A percentile compares a stretch with the other conserved stretches of the same genome.
These are phyloP conservation scores for Hoplodrina ambigua DNA, from an alignment of 2,888 invertebrate species.

Conservation along the genomic window DNA sequence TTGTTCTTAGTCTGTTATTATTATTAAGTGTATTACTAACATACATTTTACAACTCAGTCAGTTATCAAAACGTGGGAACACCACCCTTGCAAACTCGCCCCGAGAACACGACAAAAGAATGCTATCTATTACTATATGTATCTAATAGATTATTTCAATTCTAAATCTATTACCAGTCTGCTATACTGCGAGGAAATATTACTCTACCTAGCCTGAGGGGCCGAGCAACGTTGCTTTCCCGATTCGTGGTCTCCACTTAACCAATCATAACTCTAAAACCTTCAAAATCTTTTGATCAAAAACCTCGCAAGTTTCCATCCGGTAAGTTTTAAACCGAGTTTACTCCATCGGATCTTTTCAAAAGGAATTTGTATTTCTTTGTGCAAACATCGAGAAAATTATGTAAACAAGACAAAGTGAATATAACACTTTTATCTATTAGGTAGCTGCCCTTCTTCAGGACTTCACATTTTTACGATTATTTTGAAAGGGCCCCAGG, in stretches of 20 bases:
- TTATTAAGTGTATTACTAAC: no score
- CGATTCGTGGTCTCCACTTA: constrained; percentile 3
- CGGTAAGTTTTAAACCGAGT: constrained; percentile 42
- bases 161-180: not conserved
- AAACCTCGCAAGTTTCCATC: constrained; percentile 27
- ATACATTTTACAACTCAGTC: no score
- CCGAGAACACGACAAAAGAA: no score
- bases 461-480: constrained; percentile 79
- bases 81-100: no score
- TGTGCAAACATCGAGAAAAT: constrained; percentile 56
- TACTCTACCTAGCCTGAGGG: constrained; percentile 3
- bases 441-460: constrained; percentile 67
- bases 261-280: constrained; percentile 30
- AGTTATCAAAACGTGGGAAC: no score
- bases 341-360: constrained; percentile 27
- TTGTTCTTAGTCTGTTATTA: no score
- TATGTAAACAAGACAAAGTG: constrained; percentile 65
- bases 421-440: constrained; percentile 69
- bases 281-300: constrained; percentile 38
- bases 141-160: no score
- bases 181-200: not conserved
- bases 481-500: constrained; percentile 73
- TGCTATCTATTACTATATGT: no score
- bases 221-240: constrained; percentile 1
- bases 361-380: constrained; percentile 41